Conservation (phyloP, 2,888 invertebrate species). For the Synanthedon andrenaeformis region DNA sequence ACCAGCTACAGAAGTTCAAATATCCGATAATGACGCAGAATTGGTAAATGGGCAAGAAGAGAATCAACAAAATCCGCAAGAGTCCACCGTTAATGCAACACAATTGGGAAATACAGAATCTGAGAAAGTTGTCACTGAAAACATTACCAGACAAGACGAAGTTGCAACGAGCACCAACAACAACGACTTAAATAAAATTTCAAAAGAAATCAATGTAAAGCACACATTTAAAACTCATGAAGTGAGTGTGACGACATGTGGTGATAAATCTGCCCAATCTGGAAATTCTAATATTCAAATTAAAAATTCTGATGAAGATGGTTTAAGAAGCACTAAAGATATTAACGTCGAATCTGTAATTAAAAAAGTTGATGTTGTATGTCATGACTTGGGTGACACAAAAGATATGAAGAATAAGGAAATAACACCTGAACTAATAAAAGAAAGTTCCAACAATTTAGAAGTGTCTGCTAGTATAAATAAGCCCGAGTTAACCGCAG, state of each 20-base stretch:
- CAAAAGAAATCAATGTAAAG: neutral
- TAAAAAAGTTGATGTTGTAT: conserved; percentile 80
- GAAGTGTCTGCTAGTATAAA: neutral
- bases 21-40: neutral
- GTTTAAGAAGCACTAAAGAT: conserved; percentile 84
- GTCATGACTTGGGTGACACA: conserved; percentile 48
- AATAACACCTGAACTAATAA: conserved; percentile 3
- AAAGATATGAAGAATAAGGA: conserved; percentile 18
- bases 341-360: conserved; percentile 85
- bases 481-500: conserved; percentile 1
- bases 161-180: neutral
- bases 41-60: neutral
- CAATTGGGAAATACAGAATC: neutral
- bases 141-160: neutral
- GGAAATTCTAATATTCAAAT: conserved; percentile 19
- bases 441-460: conserved; percentile 1
- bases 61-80: neutral
- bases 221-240: conserved; percentile 2
- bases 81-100: neutral
- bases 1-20: neutral
- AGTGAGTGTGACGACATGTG: conserved; percentile 18
- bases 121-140: neutral
- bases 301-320: conserved; percentile 76
- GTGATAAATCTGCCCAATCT: conserved; percentile 5
- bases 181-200: neutral